A percentile compares a stretch with the other conserved stretches of the same genome.
Evolutionary conservation across 2,888 invertebrate species (phyloP).

Genomic region (Synergus gifuensis): DNA sequence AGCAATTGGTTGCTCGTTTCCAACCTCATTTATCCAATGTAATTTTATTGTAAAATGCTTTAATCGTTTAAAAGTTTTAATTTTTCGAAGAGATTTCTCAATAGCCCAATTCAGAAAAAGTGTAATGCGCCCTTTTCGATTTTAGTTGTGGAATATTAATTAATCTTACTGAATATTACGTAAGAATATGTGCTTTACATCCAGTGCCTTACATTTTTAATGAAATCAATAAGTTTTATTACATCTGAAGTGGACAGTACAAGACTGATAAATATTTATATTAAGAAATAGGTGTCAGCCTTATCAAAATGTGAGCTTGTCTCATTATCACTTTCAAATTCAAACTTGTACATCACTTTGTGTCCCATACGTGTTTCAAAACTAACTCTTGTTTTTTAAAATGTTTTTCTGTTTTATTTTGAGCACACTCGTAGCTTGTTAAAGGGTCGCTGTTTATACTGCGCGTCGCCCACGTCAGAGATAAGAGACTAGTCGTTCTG

Average conservation of each 20-base stretch:
- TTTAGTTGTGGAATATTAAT: too few species aligned
- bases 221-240: background rate
- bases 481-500: conserved; percentile 40
- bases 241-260: background rate
- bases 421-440: conserved; percentile 35
- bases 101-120: background rate
- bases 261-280: background rate
- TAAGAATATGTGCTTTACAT: too few species aligned
- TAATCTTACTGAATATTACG: too few species aligned
- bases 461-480: conserved; percentile 39
- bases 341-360: conserved; percentile 9
- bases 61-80: background rate
- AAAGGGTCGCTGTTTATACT: conserved; percentile 38
- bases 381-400: background rate
- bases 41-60: conserved; percentile 26
- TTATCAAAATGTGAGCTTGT: background rate
- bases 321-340: background rate
- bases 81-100: background rate
- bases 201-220: too few species aligned
- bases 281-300: background rate
- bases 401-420: background rate
- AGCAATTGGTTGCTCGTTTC: conserved; percentile 34
- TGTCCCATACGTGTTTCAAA: background rate
- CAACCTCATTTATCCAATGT: conserved; percentile 28
- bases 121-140: too few species aligned